phyloP scores from a whole-genome alignment of 1,140 invertebrate species.

The Coelopa frigida region DNA sequence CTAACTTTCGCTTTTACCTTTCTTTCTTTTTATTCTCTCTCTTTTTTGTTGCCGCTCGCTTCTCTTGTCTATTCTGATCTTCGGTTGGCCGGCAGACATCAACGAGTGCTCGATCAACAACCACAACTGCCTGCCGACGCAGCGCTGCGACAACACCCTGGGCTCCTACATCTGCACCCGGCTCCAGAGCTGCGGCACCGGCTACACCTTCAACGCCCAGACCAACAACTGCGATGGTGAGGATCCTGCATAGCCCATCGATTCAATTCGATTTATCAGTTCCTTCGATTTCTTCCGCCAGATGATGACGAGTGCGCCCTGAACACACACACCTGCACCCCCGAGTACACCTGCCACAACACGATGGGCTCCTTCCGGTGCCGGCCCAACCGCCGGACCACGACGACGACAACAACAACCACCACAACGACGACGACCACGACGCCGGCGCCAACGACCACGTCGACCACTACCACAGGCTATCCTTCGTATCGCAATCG shows the following conservation, averaged over 20 bases:
- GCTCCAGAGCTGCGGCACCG: conserved; percentile 86
- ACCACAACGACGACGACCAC: conserved; percentile 17
- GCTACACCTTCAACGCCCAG: conserved; percentile 86
- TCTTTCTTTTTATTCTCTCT: background rate
- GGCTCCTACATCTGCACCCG: conserved; percentile 77
- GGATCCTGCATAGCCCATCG: too few species aligned
- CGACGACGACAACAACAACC: conserved; percentile 22
- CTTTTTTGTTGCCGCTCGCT: background rate
- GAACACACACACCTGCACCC: conserved; percentile 73
- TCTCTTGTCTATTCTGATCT: conserved; percentile 2
- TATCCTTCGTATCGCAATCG: conserved; percentile 2
- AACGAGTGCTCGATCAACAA: conserved; percentile 55
- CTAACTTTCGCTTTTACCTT: background rate
- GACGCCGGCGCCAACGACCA: background rate
- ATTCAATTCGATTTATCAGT: background rate
- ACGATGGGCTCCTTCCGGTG: conserved; percentile 47
- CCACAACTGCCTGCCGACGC: conserved; percentile 55
- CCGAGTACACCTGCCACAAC: conserved; percentile 77
- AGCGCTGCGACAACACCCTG: conserved; percentile 84
- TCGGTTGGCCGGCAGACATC: conserved; percentile 54
- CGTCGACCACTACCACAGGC: background rate
- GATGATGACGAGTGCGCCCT: conserved; percentile 89
- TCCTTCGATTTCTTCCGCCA: conserved; percentile 29
- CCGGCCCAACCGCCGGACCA: conserved; percentile 23
- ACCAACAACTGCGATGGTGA: conserved; percentile 81